Percentiles rank a stretch among this genome's conserved stretches.
These are phyloP conservation scores for Punctoribates punctum DNA, from an alignment of 2,888 invertebrate genomes.

Conservation along the genomic window DNA sequence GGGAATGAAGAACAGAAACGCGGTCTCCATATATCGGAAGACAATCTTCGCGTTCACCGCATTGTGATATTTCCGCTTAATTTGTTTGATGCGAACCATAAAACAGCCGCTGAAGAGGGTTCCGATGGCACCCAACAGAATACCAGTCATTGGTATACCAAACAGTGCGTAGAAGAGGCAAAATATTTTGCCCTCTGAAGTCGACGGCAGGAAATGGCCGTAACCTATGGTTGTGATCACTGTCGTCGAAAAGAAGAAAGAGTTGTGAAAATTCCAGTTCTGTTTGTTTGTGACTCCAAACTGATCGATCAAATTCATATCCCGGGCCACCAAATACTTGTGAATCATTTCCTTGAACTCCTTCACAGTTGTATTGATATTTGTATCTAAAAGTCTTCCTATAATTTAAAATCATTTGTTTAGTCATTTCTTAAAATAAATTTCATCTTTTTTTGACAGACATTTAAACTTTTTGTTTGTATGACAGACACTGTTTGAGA, in stretches of 20 bases:
- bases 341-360: conserved; percentile 17
- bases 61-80: background rate
- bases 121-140: conserved; percentile 70
- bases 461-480: background rate
- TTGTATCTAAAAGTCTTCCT: background rate
- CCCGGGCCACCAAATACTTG: conserved; percentile 26
- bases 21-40: conserved; percentile 22
- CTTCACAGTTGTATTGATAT: background rate
- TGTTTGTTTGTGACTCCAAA: conserved; percentile 1
- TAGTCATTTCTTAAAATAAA: background rate
- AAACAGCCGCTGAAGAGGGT: conserved; percentile 64
- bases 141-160: conserved; percentile 78
- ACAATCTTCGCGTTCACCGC: background rate
- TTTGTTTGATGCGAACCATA: conserved; percentile 34
- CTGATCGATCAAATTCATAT: conserved; percentile 32
- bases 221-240: conserved; percentile 89
- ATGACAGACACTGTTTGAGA: background rate
- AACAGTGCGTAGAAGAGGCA: conserved; percentile 83
- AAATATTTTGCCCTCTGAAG: conserved; percentile 70
- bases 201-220: conserved; percentile 81
- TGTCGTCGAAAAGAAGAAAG: conserved; percentile 84
- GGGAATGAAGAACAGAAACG: conserved; percentile 72
- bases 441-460: background rate
- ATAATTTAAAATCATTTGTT: background rate
- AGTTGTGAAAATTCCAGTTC: conserved; percentile 81